Percentiles rank a stretch among this genome's conserved stretches.
phyloP scores from a whole-genome alignment of 2,797 vertebrate genomes.

The Pelobates cultripes region DNA sequence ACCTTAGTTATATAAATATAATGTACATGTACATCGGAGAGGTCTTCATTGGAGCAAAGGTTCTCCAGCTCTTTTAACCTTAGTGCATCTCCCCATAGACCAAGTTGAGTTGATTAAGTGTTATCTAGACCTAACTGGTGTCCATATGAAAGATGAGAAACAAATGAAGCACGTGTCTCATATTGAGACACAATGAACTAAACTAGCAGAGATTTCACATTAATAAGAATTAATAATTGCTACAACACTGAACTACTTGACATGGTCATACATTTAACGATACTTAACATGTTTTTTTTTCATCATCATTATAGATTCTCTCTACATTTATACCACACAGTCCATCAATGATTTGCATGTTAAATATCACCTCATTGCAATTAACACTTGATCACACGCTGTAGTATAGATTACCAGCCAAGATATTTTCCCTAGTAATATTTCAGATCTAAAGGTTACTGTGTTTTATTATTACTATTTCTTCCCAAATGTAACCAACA shows the following conservation, averaged over 20 bases:
- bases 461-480: not conserved
- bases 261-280: not conserved
- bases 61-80: no score
- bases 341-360: not conserved
- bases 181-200: not conserved
- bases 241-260: conserved; percentile 2
- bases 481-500: not conserved
- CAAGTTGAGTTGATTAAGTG: not conserved
- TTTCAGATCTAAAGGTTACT: not conserved
- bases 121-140: not conserved
- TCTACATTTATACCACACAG: not conserved
- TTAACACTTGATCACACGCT: not conserved
- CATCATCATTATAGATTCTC: conserved; percentile 1
- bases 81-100: not conserved
- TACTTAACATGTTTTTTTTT: not conserved
- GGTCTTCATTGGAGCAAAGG: no score
- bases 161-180: not conserved
- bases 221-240: not conserved
- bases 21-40: no score
- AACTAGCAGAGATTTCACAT: not conserved
- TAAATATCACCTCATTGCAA: conserved; percentile 1
- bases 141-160: not conserved
- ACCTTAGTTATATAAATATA: no score
- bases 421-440: not conserved
- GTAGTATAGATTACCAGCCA: conserved; percentile 1